Percentiles rank a stretch among this genome's conserved stretches.
Conservation (phyloP, 2,113 vertebrate genomes). For the Verasper variegatus region DNA sequence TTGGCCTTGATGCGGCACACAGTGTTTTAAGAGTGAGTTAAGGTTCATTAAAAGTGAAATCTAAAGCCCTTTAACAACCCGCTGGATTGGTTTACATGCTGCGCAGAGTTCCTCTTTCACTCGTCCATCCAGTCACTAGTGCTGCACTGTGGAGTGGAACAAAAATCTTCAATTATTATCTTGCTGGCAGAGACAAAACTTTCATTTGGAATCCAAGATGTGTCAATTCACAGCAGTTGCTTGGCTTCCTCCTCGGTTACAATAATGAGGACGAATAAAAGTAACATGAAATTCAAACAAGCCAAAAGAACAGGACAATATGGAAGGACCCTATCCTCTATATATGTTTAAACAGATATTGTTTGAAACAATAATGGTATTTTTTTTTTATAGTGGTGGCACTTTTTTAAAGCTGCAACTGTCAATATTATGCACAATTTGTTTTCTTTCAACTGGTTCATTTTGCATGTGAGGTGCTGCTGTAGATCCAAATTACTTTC, state of each 20-base stretch:
- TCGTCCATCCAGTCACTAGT: conserved; percentile 5
- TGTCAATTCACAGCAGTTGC: conserved; percentile 23
- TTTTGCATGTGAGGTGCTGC: conserved; percentile 37
- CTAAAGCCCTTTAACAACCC: conserved; percentile 19
- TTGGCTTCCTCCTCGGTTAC: conserved; percentile 30
- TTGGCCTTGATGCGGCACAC: conserved; percentile 32
- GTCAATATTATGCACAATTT: conserved; percentile 33
- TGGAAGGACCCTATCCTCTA: background rate
- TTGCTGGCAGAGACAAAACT: conserved; percentile 21
- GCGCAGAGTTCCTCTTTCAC: conserved; percentile 7
- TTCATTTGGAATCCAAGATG: conserved; percentile 42
- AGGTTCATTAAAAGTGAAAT: conserved; percentile 10
- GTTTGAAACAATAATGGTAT: background rate
- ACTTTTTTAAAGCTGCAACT: background rate
- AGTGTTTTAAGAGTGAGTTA: conserved; percentile 29
- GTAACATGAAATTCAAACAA: conserved; percentile 23
- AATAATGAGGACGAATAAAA: conserved; percentile 45
- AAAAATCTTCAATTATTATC: conserved; percentile 43
- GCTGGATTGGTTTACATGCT: conserved; percentile 23
- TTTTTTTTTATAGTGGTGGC: too few species aligned
- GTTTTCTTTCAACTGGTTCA: conserved; percentile 19
- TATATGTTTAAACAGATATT: background rate
- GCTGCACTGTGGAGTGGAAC: conserved; percentile 2
- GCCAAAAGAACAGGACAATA: background rate
- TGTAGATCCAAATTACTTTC: conserved; percentile 63